phyloP scores from a whole-genome alignment of 1,140 invertebrate species.

The Ruditapes philippinarum region DNA sequence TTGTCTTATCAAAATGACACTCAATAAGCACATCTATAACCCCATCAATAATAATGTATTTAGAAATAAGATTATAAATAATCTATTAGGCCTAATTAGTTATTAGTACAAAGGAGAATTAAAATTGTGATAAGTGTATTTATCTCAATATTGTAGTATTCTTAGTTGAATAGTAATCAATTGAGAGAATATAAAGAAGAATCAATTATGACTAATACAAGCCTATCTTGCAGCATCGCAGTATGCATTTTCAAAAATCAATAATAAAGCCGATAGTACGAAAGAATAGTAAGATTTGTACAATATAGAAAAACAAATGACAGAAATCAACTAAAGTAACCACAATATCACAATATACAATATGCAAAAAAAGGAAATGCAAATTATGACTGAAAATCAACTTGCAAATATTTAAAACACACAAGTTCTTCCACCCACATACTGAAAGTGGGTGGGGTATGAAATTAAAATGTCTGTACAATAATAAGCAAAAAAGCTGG shows the following conservation, averaged over 20 bases:
- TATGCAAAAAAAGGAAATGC: background rate
- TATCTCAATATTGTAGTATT: too few species aligned
- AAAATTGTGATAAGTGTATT: too few species aligned
- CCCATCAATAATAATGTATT: too few species aligned
- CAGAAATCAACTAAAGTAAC: slow-evolving; percentile 3
- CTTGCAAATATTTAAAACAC: background rate
- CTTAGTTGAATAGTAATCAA: slow-evolving; percentile 15
- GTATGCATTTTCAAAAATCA: slow-evolving; percentile 62
- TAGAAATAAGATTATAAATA: too few species aligned
- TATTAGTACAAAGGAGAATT: too few species aligned
- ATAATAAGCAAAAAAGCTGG: slow-evolving; percentile 42
- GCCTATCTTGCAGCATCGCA: slow-evolving; percentile 55
- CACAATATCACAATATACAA: background rate
- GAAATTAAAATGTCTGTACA: background rate
- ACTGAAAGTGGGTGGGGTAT: slow-evolving; percentile 28
- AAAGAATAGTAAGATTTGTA: background rate
- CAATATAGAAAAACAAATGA: slow-evolving; percentile 4
- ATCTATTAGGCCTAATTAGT: too few species aligned
- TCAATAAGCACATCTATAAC: too few species aligned
- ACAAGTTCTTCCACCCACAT: background rate
- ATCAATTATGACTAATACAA: slow-evolving; percentile 67
- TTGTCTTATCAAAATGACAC: too few species aligned
- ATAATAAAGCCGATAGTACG: slow-evolving; percentile 33
- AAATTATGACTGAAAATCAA: background rate
- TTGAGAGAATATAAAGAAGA: slow-evolving; percentile 43